Base-by-base conservation (phyloP, 2,113 vertebrate genomes). In the Cricetomys ansorgei region DNA sequence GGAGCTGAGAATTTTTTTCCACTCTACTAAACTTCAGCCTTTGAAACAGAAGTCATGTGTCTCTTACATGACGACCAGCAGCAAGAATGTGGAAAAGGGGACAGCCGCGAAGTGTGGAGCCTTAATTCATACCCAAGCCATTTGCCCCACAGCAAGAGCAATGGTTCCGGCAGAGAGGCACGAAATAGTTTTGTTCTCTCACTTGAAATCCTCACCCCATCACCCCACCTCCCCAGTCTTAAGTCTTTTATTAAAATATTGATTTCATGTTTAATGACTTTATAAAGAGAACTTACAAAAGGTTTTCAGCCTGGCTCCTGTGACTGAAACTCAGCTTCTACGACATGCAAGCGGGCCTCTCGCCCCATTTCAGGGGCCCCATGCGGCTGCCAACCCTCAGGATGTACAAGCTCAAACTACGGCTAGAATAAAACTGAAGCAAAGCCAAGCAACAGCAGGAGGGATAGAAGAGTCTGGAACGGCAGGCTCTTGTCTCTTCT, bases 21-120 rank as follows among this genome's bases (percentile, higher is more conserved):
- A 96, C 96, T 97, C 96, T 89, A 89, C 94, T 94, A 97, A 97
- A 97, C 83, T 96, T 45, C 90, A 97, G 73, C 62, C 50, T 48
- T 45, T 93, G 83, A 93, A 80, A 89, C 92, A 97, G 98, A 98
- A 89, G 67, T 21, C 0, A 96, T 84, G 48, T 13, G 8, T 92
- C 90, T 40, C 23, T 2, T 84, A 40, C 2, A 69, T 75, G 90
- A 96, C 31, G 21, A 77, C 94, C 40, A 84, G 65, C 69, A 62
- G 45, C 81, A 96, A 93, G 90, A 97, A 97, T 96, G 95, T 59
- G 76, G 72, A 84, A 59, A 87, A 93, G 7, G 73, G 93, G 94
- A 83, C 92, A 80, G n/a, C 69, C 27, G 12, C 53, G 76, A 62
- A 96, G 64, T 80, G 25, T 0, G 0, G 85, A 84, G 64, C 29